Percentiles rank a stretch among this genome's conserved stretches.
phyloP scores from a whole-genome alignment of 2,113 vertebrate species.

The Takifugu flavidus region DNA sequence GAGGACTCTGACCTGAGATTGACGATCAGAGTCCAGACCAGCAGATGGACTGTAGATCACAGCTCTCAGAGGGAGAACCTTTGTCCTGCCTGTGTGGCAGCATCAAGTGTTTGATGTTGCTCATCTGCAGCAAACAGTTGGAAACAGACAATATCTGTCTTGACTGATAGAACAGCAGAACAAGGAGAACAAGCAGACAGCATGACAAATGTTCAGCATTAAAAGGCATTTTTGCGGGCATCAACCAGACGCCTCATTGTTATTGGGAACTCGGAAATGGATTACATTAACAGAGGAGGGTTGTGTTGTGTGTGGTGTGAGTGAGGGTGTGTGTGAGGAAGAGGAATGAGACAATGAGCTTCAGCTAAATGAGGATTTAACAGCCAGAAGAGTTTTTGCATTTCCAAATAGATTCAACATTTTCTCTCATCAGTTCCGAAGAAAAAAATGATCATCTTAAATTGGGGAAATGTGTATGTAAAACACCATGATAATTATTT shows the following conservation, averaged over 20 bases:
- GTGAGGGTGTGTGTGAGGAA: slow-evolving; percentile 1
- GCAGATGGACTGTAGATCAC: background rate
- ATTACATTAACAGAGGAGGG: slow-evolving; percentile 26
- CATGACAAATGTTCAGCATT: slow-evolving; percentile 25
- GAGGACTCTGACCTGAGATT: background rate
- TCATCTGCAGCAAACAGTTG: slow-evolving; percentile 9
- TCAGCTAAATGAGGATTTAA: slow-evolving; percentile 24
- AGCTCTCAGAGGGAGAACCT: background rate
- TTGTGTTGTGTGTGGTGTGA: slow-evolving; percentile 2
- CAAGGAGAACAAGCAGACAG: slow-evolving; percentile 18
- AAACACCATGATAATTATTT: too few relatives aligned
- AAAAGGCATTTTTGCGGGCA: slow-evolving; percentile 30
- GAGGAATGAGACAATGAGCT: background rate
- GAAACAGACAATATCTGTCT: slow-evolving; percentile 3
- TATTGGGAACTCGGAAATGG: slow-evolving; percentile 31
- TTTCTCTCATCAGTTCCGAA: background rate
- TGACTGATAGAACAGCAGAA: slow-evolving; percentile 12
- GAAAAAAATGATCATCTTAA: too few relatives aligned
- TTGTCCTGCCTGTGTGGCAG: slow-evolving; percentile 2
- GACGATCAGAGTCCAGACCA: background rate
- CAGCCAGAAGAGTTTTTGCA: background rate
- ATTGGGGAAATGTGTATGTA: too few relatives aligned
- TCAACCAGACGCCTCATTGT: slow-evolving; percentile 23
- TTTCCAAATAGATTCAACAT: background rate
- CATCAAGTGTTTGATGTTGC: slow-evolving; percentile 1